Base-by-base conservation (phyloP, 2,888 invertebrate genomes). In the Gasteruption jaculator region DNA sequence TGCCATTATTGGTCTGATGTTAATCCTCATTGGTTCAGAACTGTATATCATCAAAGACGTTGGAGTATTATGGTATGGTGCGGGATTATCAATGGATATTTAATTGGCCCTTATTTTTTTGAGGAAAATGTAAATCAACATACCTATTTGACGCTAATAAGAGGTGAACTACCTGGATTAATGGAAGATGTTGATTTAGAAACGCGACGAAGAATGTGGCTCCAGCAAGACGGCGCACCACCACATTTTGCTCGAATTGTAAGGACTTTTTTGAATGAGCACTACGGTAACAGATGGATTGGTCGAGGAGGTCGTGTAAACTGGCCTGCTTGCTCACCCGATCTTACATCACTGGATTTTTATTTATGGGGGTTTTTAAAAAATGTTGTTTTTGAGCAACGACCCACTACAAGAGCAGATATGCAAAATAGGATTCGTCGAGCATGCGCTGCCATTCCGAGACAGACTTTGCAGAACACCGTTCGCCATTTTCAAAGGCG, bases 301-400 rank as follows among this genome's bases (percentile, higher is more conserved):
- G 45, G 46, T 5, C 34, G 34, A 14, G 25, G 33, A 18, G 38
- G 41, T 22, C 42, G 34, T 5, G 36, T 40, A 15, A 15, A 14
- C 12, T 47, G 44, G 46, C 41, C 40, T 18, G 15, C 43, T 5
- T 36, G 39, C 24, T 45, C 37, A 25, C 43, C 43, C 1, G 46
- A 49, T 26, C 22, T 46, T 5, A 44, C 34, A n/a, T 26, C 37
- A 3, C 11, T 21, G 4, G 42, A 44, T 10, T 48, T 45, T 39
- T 36, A 32, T 22, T 35, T 45, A 8, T 43, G 45, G 40, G 45
- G 43, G 3, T 45, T 27, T 15, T 11, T 45, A 3, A 45, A 45
- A 15, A 31, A 41, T 25, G 6, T 38, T 3, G 47, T 47, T 30
- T 15, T 25, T 34, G 35, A 21, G 6, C 15, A 36, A 30, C 27